Base-by-base conservation (phyloP, 2,888 invertebrate genomes). In the Sialis fuliginosa region DNA sequence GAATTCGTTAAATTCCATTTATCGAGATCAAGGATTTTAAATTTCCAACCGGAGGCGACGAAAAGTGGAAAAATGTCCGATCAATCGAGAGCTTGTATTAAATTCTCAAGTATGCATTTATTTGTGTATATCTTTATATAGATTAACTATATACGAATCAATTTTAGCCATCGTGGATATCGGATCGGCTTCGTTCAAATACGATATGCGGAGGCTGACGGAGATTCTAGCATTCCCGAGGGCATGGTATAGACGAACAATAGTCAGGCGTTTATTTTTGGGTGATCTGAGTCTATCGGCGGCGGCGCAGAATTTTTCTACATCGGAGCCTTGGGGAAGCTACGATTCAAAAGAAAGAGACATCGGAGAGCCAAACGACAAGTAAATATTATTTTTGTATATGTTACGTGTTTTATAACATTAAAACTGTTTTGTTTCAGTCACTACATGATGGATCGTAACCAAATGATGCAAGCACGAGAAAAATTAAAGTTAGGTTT, bases 191-290 rank as follows among this genome's bases (percentile, higher is more conserved):
- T 90, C 89, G 30, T 97, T 98, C 66, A 95, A 96, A 62, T 98
- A 97, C 66, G 97, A 98, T 64, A 97, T 98, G 95, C 77, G 97
- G 34, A 77, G 97, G 1, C 67, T 98, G 51, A 88, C 92, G 0
- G 98, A 98, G 69, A 95, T 98, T 58, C 70, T 98, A 49, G 93
- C 95, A 0, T 96, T 98, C 63, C 97, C 97, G 0, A 93, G 93
- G 67, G 96, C 97, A 9, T 98, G 98, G 98, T 98, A 98, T 66
- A 72, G 96, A 3, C 77, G 91, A 37, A 88, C 88, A 54, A 90
- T 98, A 57, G 92, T 96, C 32, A 72, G 93, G 6, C 72, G 93
- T 30, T 73, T 96, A 59, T 95, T 95, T 66, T 74, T 95, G 45
- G 95, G 98, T 0, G 97, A 98, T 66, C 75, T 93, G 48, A 88